Evolutionary conservation across 2,113 vertebrate genomes (phyloP), one percentile per base, ranked within the genome.

Genomic region (Psilopsiagon aymara): DNA sequence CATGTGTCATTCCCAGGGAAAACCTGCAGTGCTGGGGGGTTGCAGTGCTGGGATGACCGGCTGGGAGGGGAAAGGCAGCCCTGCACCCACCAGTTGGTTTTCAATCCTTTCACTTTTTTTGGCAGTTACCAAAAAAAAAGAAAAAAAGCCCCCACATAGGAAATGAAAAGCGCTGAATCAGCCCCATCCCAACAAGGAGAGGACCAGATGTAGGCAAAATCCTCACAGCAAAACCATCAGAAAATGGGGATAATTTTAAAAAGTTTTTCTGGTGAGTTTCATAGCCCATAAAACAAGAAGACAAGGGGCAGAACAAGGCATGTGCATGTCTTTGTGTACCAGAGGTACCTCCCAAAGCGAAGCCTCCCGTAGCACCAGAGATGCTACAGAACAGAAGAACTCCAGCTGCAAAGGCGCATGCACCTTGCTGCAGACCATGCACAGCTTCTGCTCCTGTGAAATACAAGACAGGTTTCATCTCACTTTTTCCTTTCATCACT

Each of bases 261-360:
- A 71, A 43, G 43, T 7, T 62, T 17, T 37, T 57, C 46, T 13
- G 57, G 44, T 9, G 41, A 82, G 73, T 67, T 63, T 1, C 1
- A 39, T 23, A 74, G 66, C 39, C 47, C 49, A n/a, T 21, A 33
- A 52, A 74, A 68, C 21, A 68, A 57, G 29, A 44, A 60, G 64
- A 41, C 0, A 1, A 24, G 17, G 24, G 41, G 19, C 64, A 82
- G 35, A 85, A 64, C 41, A 31, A 66, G 43, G 62, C 49, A 46
- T 2, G 0, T 2, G 0, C 2, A 0, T 15, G 23, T 28, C n/a
- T 64, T 10, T 7, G 6, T 60, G 78, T 57, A 60, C 27, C 28
- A 41, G 43, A 64, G 49, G 43, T 1, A 63, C 47, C 35, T 78
- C 31, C 52, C 10, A n/a, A 33, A 44, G 31, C 1, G 1, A 53